Evolutionary conservation across 2,113 vertebrate species (phyloP).

Genomic region (Lontra canadensis): DNA sequence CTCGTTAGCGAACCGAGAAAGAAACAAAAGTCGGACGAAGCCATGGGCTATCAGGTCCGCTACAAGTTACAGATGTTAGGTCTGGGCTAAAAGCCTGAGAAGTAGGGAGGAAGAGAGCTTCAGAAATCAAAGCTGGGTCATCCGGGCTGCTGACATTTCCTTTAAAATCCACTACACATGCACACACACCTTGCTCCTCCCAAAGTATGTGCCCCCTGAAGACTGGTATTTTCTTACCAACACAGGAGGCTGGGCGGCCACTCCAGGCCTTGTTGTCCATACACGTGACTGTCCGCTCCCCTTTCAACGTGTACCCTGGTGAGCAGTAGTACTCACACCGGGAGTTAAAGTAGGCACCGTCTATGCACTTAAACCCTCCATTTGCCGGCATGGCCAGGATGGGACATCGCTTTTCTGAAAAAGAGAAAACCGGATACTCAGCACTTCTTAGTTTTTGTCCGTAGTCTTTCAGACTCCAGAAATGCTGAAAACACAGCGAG

Average conservation of each 20-base stretch:
- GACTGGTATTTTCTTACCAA: conserved; percentile 86
- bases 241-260: conserved; percentile 87
- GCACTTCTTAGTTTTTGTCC: background rate
- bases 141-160: no score
- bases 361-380: conserved; percentile 94
- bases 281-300: conserved; percentile 90
- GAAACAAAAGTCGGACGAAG: background rate
- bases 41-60: background rate
- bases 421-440: conserved; percentile 23
- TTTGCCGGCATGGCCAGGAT: conserved; percentile 91
- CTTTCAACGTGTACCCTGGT: conserved; percentile 93
- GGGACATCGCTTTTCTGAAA: conserved; percentile 93
- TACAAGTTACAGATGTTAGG: background rate
- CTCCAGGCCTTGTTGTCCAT: conserved; percentile 93
- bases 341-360: conserved; percentile 96
- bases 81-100: background rate
- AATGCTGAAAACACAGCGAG: background rate
- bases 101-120: background rate
- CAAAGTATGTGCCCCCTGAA: background rate
- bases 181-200: background rate
- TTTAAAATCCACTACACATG: background rate
- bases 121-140: background rate
- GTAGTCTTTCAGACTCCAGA: background rate
- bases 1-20: background rate
- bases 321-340: conserved; percentile 97